These are phyloP conservation scores for Notechis scutatus DNA, from an alignment of 2,113 vertebrate genomes.

Conservation along the genomic window DNA sequence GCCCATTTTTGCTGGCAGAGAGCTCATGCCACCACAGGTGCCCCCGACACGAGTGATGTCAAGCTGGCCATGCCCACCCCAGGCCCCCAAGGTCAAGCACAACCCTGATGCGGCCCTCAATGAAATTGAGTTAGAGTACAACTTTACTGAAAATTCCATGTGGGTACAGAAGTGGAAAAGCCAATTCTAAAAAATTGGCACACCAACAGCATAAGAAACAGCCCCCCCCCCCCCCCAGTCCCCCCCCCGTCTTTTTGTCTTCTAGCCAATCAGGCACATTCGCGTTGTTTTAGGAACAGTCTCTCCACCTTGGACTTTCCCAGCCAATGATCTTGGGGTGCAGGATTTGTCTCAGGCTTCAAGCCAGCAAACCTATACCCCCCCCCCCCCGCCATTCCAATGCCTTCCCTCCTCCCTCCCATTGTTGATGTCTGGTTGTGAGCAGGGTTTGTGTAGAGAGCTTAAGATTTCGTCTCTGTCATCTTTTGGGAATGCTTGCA, in stretches of 20 bases:
- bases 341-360: not conserved
- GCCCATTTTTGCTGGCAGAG: too few species aligned
- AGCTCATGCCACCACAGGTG: too few species aligned
- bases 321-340: not conserved
- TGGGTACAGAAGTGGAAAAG: not conserved
- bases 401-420: not conserved
- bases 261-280: not conserved
- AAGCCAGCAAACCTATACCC: not conserved
- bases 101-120: too few species aligned
- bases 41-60: too few species aligned
- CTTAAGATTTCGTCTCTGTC: not conserved
- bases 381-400: not conserved
- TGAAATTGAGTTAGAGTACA: not conserved
- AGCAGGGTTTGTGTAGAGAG: not conserved
- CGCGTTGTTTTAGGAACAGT: not conserved
- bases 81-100: too few species aligned
- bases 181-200: not conserved
- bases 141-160: not conserved
- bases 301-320: not conserved
- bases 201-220: not conserved
- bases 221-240: rapidly evolving
- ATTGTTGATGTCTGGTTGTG: not conserved
- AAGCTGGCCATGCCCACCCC: too few species aligned
- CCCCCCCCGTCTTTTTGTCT: not conserved
- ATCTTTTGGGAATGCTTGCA: not conserved